phyloP scores from a whole-genome alignment of 2,113 vertebrate species.

The Crotalus helleri region DNA sequence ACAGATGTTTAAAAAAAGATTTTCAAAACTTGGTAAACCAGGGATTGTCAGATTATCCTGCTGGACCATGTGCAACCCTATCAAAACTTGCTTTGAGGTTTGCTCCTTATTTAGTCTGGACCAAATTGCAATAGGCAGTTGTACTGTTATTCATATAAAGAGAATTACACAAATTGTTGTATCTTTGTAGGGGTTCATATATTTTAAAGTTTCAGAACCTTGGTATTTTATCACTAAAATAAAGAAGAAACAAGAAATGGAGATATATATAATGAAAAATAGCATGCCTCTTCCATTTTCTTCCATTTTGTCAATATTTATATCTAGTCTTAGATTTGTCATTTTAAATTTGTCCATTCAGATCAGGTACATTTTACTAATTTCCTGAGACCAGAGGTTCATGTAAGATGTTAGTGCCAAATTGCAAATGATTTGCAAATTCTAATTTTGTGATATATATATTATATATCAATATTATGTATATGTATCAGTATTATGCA shows the following conservation, averaged over 20 bases:
- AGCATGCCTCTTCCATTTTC: not conserved
- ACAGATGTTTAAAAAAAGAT: not conserved
- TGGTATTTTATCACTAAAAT: not conserved
- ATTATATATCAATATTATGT: not conserved
- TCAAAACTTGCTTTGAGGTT: not conserved
- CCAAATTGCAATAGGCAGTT: not conserved
- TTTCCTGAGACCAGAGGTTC: not conserved
- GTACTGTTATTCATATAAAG: not conserved
- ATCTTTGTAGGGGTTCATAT: not conserved
- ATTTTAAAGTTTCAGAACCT: not conserved
- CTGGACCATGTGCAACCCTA: not conserved
- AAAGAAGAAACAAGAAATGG: not conserved
- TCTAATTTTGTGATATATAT: not conserved
- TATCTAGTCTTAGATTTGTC: not conserved
- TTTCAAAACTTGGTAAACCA: not conserved
- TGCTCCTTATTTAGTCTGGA: not conserved
- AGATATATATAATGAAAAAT: not conserved
- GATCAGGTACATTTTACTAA: not conserved
- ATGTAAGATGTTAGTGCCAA: not conserved
- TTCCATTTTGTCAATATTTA: not conserved
- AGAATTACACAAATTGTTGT: not conserved
- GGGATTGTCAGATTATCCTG: not conserved
- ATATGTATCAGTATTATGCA: not conserved
- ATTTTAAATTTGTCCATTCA: not conserved
- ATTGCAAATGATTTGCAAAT: not conserved